Conservation (phyloP, 2,797 vertebrate genomes). For the Argyrosomus regius region DNA sequence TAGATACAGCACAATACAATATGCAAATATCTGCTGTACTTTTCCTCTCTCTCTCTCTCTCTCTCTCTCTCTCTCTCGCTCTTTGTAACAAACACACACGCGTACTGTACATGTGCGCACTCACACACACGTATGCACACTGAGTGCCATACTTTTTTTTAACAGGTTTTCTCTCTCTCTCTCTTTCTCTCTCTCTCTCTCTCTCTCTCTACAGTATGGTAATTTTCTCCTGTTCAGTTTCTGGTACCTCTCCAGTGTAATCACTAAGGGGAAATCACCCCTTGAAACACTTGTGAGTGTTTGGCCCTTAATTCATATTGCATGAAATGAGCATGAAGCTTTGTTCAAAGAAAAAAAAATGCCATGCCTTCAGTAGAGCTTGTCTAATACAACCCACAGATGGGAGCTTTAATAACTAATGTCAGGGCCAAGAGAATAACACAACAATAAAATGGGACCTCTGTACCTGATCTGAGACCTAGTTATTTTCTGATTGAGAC, state of each 20-base stretch:
- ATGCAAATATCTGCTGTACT: conserved; percentile 17
- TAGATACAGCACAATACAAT: conserved; percentile 18
- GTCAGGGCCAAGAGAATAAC: conserved; percentile 48
- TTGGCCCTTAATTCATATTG: conserved; percentile 69
- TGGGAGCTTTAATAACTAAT: conserved; percentile 67
- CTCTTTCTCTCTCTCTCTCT: conserved; percentile 11
- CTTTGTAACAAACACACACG: conserved; percentile 24
- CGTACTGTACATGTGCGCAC: not conserved
- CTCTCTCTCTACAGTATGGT: conserved; percentile 39
- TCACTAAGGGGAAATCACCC: conserved; percentile 72
- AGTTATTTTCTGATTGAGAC: conserved; percentile 51
- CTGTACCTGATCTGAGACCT: conserved; percentile 34
- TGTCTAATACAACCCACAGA: conserved; percentile 69
- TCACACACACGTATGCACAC: conserved; percentile 1
- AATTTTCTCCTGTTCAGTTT: conserved; percentile 60
- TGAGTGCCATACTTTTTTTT: conserved; percentile 7
- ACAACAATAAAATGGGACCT: conserved; percentile 46
- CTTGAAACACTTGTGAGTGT: conserved; percentile 65
- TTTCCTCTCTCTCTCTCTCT: not conserved
- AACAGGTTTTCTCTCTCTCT: conserved; percentile 32
- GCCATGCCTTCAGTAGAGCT: conserved; percentile 61
- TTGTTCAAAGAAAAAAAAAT: conserved; percentile 65
- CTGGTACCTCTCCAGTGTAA: conserved; percentile 68
- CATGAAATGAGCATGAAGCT: conserved; percentile 70
- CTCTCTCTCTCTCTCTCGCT: not conserved